Base-by-base conservation (phyloP, 2,888 invertebrate species). In the Papilio protenor region DNA sequence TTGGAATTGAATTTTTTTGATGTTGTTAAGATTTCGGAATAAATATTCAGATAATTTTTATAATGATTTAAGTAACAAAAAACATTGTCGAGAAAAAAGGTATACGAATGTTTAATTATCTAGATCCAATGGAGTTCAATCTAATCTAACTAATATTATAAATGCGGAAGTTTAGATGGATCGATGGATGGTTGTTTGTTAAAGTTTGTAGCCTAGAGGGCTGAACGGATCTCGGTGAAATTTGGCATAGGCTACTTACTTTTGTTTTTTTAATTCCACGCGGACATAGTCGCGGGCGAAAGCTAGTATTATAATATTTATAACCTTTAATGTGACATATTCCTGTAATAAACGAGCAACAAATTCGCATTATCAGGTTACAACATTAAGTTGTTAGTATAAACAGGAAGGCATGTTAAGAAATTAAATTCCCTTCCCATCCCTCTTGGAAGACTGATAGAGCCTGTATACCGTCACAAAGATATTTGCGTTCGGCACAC, bases 401-500 rank as follows among this genome's bases (percentile, higher is more conserved):
- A 45, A 49, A 33, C 23, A 74, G 33, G 45, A 12, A 45, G 49
- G 52, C 77, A 79, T 52, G 80, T 79, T 64, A 71, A 69, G 73
- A 73, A 77, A 79, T 78, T 76, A 81, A 83, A 84, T 80, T 81
- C 77, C 81, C 81, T 78, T 59, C 78, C 49, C 78, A 81, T 82
- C 82, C 76, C 77, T 75, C 77, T 81, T 83, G 82, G 84, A 88
- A 89, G 87, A 88, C 86, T 88, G 87, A 88, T 88, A 86, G 85
- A 80, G 83, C 72, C 79, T 80, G 75, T 75, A 81, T 82, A 85
- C 79, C 85, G 84, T 82, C 85, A 85, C 83, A 84, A 86, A 90
- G 88, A 90, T 89, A 91, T 92, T 90, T 90, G 87, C 88, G 88
- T 90, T 89, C 85, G 84, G 86, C 84, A 85, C 85, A 85, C 83